phyloP scores from a whole-genome alignment of 2,113 vertebrate genomes.

The Acrocephalus arundinaceus region DNA sequence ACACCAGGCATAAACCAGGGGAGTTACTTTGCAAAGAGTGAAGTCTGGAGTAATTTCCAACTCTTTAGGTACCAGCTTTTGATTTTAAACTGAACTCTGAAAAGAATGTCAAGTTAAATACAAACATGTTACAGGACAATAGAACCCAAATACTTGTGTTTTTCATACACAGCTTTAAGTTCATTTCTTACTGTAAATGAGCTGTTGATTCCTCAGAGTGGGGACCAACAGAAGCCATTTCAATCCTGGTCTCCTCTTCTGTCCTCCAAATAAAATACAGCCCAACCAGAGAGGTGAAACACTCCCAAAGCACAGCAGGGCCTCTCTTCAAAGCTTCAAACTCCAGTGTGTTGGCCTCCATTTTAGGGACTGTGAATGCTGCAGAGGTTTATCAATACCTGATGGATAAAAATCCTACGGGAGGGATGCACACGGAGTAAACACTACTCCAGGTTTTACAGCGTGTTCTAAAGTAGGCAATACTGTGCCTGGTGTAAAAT shows the following conservation, averaged over 20 bases:
- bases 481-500: background rate
- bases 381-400: background rate
- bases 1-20: background rate
- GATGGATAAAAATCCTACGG: background rate
- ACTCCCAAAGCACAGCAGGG: background rate
- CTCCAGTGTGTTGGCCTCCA: rapidly evolving
- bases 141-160: background rate
- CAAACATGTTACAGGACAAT: background rate
- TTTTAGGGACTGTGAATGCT: background rate
- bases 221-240: background rate
- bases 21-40: background rate
- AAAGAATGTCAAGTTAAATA: background rate
- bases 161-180: background rate
- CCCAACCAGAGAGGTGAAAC: background rate
- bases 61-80: background rate
- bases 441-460: background rate
- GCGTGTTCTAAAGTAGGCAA: background rate
- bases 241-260: background rate
- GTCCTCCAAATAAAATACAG: background rate
- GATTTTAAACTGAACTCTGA: background rate
- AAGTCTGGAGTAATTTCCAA: background rate
- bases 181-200: background rate
- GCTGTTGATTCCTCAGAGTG: background rate
- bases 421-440: background rate
- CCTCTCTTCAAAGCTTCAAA: background rate